Percentiles rank a stretch among this genome's conserved stretches.
Evolutionary conservation across 2,888 invertebrate species (phyloP).

Genomic region (Drosophila mulleri): DNA sequence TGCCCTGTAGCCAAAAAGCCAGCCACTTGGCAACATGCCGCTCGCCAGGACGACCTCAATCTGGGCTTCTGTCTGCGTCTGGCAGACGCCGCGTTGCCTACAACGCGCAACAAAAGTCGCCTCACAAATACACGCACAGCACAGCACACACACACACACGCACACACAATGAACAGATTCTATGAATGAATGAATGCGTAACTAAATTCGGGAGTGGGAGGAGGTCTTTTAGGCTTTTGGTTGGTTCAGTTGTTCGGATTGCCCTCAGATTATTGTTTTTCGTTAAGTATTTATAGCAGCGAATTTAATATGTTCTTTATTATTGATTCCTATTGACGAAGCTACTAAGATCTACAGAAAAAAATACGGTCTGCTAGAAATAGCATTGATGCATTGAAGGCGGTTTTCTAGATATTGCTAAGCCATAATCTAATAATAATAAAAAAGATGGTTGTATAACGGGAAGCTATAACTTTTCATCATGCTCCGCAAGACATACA

Average conservation of each 20-base stretch:
- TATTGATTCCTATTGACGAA: neutral
- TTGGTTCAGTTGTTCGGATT: neutral
- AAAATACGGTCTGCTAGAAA: too few relatives aligned
- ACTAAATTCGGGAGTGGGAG: slow-evolving; percentile 16
- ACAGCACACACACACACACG: neutral
- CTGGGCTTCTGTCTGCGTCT: slow-evolving; percentile 45
- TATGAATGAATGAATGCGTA: slow-evolving; percentile 48
- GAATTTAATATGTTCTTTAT: neutral
- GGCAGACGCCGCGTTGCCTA: slow-evolving; percentile 69
- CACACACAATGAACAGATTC: too few relatives aligned
- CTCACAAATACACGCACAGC: neutral
- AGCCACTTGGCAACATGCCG: slow-evolving; percentile 22
- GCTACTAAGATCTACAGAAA: neutral
- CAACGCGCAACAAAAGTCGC: slow-evolving; percentile 26
- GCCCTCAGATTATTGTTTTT: slow-evolving; percentile 6
- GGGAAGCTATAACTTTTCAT: too few relatives aligned
- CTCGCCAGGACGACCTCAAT: slow-evolving; percentile 61
- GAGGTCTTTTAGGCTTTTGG: neutral
- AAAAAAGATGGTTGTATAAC: too few relatives aligned
- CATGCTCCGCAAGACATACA: too few relatives aligned
- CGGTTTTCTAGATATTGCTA: too few relatives aligned
- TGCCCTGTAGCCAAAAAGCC: slow-evolving; percentile 11
- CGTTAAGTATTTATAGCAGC: slow-evolving; percentile 15
- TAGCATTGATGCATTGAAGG: too few relatives aligned
- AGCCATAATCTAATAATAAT: too few relatives aligned